Evolutionary conservation across 2,113 vertebrate genomes (phyloP), one percentile per base, ranked within the genome.

Genomic region (Sinocyclocheilus anshuiensis): DNA sequence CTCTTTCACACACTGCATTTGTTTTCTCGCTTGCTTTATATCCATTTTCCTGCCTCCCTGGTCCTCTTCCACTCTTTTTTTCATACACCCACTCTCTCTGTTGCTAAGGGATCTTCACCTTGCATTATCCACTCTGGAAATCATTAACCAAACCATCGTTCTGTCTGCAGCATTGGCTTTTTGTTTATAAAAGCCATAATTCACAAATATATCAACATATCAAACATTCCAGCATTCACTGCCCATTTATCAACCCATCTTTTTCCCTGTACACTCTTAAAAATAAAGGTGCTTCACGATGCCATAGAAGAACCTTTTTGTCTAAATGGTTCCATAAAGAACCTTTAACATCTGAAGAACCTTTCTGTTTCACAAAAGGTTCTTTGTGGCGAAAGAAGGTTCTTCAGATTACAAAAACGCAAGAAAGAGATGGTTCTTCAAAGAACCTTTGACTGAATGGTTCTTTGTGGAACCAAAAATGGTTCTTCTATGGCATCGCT

Each of bases 1-100:
- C 26, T 65, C 84, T 88, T 91, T 89, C 77, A 82, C 81, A 65
- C 81, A 33, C 83, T 20, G 1, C n/a, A 22, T 69, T 48, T 69
- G n/a, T 26, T 45, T 55, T 59, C 80, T 72, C 16, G 5, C 80
- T 72, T 7, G 5, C 74, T 77, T 67, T 79, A 83, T 77, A 71
- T 72, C 36, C 55, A 82, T 63, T 61, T 63, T 6, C 55, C 26
- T 67, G 4, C 74, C 61, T 78, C 4, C 42, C 26, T 42, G 26
- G 57, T 36, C 72, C 26, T 42, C 22, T 75, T 20, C n/a, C 29
- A 53, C 55, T 87, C 48, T 82, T n/a, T 61, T 81, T 71, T 48
- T 83, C 61, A 77, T 50, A 69, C 71, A 83, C 86, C 42, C 86
- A 71, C 72, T 77, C 72, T 57, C 74, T 77, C 61, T 83, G 55